Evolutionary conservation across 2,797 vertebrate genomes (phyloP).

Genomic region (Odontamblyopus lacepedii): DNA sequence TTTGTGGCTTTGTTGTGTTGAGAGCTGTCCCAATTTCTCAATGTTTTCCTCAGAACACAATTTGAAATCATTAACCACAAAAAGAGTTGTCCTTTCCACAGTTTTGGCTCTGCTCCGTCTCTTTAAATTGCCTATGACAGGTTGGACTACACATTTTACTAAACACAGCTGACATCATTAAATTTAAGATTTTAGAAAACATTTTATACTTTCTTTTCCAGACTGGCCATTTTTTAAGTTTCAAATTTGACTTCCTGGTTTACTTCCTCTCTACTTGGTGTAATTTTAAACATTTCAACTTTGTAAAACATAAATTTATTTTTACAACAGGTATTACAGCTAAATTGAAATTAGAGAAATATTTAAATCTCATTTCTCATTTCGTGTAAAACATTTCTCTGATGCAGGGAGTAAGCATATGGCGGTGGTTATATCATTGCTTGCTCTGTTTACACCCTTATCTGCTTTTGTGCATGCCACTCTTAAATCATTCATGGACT

Average conservation of each 20-base stretch:
- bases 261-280: too few species aligned
- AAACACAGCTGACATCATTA: too few species aligned
- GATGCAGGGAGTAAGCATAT: slow-evolving; percentile 40
- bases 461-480: slow-evolving; percentile 46
- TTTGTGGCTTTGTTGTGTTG: slow-evolving; percentile 16
- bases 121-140: not conserved
- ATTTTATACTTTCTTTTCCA: too few species aligned
- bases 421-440: slow-evolving; percentile 29
- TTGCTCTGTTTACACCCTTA: slow-evolving; percentile 58
- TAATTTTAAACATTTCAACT: too few species aligned
- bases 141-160: too few species aligned
- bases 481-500: slow-evolving; percentile 63
- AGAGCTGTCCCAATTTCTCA: slow-evolving; percentile 1
- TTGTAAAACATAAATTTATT: too few species aligned
- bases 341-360: too few species aligned
- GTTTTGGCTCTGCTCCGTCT: not conserved
- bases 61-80: not conserved
- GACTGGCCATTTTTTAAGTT: too few species aligned
- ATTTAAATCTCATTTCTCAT: not conserved
- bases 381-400: slow-evolving; percentile 20
- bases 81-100: slow-evolving; percentile 7
- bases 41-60: slow-evolving; percentile 9
- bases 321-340: too few species aligned
- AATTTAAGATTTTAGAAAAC: too few species aligned
- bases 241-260: too few species aligned